Evolutionary conservation across 2,797 vertebrate species (phyloP).

Genomic region (Helostoma temminkii): DNA sequence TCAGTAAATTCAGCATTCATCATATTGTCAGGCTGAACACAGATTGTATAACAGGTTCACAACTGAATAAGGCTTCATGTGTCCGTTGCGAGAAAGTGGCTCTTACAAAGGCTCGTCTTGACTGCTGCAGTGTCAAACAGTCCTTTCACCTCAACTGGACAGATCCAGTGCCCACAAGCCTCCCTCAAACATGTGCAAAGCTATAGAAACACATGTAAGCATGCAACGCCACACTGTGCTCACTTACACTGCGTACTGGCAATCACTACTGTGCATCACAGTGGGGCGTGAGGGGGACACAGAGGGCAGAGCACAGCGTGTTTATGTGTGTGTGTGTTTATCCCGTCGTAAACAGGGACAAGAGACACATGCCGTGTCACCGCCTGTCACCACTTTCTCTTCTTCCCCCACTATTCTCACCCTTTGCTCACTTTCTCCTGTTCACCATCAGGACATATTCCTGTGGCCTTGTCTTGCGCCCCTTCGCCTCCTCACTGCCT

Average conservation of each 20-base stretch:
- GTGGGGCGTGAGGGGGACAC: slow-evolving; percentile 63
- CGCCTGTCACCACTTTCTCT: slow-evolving; percentile 79
- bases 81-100: not conserved
- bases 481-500: slow-evolving; percentile 23
- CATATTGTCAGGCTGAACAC: slow-evolving; percentile 1
- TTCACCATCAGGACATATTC: slow-evolving; percentile 18
- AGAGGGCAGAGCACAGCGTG: slow-evolving; percentile 73
- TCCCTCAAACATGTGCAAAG: not conserved
- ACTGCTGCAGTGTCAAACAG: not conserved
- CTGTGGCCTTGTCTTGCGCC: slow-evolving; percentile 12
- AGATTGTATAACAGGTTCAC: slow-evolving; percentile 5
- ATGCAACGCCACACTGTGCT: slow-evolving; percentile 30
- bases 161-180: slow-evolving; percentile 5
- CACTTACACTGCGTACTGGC: slow-evolving; percentile 49
- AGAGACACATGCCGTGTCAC: slow-evolving; percentile 77
- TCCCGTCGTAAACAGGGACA: slow-evolving; percentile 79
- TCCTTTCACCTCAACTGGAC: slow-evolving; percentile 26
- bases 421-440: slow-evolving; percentile 38
- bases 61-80: not conserved
- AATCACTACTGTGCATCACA: slow-evolving; percentile 56
- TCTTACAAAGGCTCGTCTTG: slow-evolving; percentile 20
- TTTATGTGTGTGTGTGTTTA: slow-evolving; percentile 71
- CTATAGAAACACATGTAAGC: slow-evolving; percentile 1
- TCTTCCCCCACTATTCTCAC: slow-evolving; percentile 37
- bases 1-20: slow-evolving; percentile 31